A percentile compares a stretch with the other conserved stretches of the same genome.
Conservation (phyloP, 2,797 vertebrate species). For the Ambastaia sidthimunki region DNA sequence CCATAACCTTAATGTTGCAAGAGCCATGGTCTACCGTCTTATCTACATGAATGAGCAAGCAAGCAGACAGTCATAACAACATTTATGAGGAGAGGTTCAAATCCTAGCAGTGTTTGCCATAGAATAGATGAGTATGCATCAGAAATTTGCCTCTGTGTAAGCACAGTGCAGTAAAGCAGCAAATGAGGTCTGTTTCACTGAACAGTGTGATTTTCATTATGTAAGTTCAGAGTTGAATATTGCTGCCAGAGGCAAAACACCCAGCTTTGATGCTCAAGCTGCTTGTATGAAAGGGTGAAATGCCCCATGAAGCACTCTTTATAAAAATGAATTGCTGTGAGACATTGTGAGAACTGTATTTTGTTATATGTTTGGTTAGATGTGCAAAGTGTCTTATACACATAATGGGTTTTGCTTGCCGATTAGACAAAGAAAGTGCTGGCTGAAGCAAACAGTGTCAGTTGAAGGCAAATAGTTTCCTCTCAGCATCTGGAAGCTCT, state of each 20-base stretch:
- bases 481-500: slow-evolving; percentile 1
- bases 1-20: not conserved
- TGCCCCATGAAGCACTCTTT: slow-evolving; percentile 11
- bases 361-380: slow-evolving; percentile 19
- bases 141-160: slow-evolving; percentile 36
- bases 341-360: not conserved
- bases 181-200: slow-evolving; percentile 15
- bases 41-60: not conserved
- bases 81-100: not conserved
- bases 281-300: slow-evolving; percentile 35
- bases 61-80: slow-evolving; percentile 5
- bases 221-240: slow-evolving; percentile 24
- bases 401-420: slow-evolving; percentile 19
- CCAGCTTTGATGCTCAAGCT: slow-evolving; percentile 33
- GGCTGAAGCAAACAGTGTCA: not conserved
- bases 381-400: not conserved
- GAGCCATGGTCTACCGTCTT: not conserved
- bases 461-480: not conserved
- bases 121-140: slow-evolving; percentile 18
- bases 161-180: slow-evolving; percentile 32
- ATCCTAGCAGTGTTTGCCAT: slow-evolving; percentile 11
- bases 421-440: slow-evolving; percentile 15
- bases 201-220: slow-evolving; percentile 35
- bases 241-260: slow-evolving; percentile 28
- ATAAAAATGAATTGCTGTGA: slow-evolving; percentile 19